A percentile compares a stretch with the other conserved stretches of the same genome.
Conservation (phyloP, 2,797 vertebrate genomes). For the Eidolon dupreanum region DNA sequence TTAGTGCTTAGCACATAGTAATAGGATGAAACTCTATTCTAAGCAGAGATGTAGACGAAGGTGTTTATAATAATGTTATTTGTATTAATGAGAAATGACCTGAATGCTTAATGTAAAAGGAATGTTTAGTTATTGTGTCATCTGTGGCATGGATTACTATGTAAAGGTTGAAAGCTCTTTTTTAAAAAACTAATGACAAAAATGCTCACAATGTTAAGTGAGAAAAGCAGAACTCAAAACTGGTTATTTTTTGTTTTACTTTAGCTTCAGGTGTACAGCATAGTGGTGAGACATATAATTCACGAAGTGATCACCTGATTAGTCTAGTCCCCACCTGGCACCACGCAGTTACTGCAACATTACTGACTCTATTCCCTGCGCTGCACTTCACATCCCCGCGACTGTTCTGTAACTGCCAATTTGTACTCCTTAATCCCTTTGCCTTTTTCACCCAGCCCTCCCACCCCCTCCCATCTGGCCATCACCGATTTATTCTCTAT, state of each 20-base stretch:
- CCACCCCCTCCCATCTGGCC: no score
- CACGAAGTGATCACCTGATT: no score
- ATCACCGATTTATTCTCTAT: no score
- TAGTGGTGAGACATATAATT: no score
- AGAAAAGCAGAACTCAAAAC: background rate
- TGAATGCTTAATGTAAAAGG: background rate
- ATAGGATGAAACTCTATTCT: background rate
- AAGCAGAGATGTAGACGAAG: background rate
- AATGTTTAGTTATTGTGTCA: background rate
- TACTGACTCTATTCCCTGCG: no score
- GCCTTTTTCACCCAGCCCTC: no score
- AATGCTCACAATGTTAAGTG: background rate
- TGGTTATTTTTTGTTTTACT: background rate
- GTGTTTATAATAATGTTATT: background rate
- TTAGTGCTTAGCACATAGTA: background rate
- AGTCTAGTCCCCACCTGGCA: no score
- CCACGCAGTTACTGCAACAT: no score
- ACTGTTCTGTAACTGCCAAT: no score
- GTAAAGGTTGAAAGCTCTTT: background rate
- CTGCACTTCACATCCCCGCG: no score
- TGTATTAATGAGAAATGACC: slow-evolving; percentile 18
- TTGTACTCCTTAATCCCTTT: no score
- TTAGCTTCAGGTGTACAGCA: no score
- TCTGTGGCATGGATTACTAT: background rate
- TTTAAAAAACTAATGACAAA: background rate